A percentile compares a stretch with the other conserved stretches of the same genome.
phyloP scores from a whole-genome alignment of 2,113 vertebrate species.

The Azemiops feae region DNA sequence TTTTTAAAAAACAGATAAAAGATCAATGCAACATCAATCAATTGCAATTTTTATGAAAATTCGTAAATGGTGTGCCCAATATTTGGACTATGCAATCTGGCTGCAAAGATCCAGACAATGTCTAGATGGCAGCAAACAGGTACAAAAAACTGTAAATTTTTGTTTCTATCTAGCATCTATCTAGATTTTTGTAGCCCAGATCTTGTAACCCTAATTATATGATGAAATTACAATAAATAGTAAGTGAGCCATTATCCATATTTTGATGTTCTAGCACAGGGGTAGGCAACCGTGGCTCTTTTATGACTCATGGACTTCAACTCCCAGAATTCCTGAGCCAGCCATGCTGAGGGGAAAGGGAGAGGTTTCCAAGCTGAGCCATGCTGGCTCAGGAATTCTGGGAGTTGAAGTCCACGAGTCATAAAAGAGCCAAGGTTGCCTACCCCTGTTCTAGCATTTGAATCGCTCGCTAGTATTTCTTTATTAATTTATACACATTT shows the following conservation, averaged over 20 bases:
- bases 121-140: background rate
- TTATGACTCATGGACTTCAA: no score
- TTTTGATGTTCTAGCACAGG: constrained; percentile 43
- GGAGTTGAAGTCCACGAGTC: no score
- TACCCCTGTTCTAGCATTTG: constrained; percentile 31
- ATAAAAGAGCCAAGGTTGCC: no score
- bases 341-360: no score
- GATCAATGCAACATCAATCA: background rate
- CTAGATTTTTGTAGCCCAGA: background rate
- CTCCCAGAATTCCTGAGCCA: no score
- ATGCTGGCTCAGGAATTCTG: no score
- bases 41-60: background rate
- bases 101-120: background rate
- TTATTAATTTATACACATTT: constrained; percentile 2
- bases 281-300: no score
- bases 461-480: constrained; percentile 43
- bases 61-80: background rate
- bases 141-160: background rate
- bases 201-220: background rate
- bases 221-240: background rate
- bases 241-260: background rate
- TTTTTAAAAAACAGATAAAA: background rate
- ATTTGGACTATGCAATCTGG: background rate
- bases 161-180: background rate
- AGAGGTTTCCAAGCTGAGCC: no score